Evolutionary conservation across 2,888 invertebrate species (phyloP).

Genomic region (Hipparchia sbordonii): DNA sequence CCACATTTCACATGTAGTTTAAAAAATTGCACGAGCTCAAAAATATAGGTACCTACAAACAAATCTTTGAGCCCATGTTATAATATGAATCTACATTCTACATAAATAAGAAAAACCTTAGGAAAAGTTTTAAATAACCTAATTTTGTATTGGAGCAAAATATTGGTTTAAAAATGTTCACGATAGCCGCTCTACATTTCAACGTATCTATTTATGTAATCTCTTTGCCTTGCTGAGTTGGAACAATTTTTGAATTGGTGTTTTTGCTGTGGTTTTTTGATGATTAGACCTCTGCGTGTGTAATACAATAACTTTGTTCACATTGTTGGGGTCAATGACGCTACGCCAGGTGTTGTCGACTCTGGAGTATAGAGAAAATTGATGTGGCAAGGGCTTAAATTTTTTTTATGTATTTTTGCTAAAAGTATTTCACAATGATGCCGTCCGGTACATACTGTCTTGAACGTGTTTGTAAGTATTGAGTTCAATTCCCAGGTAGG

Average conservation of each 20-base stretch:
- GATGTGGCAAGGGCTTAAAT: constrained; percentile 45
- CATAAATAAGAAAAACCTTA: not conserved
- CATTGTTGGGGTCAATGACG: constrained; percentile 65
- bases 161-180: not conserved
- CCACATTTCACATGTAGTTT: no score
- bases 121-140: no score
- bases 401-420: not conserved
- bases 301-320: constrained; percentile 50
- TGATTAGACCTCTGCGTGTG: constrained; percentile 49
- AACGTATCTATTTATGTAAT: not conserved
- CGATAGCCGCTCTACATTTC: not conserved
- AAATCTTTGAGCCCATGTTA: no score
- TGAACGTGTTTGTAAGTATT: no score
- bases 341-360: constrained; percentile 62
- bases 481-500: no score
- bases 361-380: constrained; percentile 47
- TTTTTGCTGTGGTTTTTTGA: constrained; percentile 48
- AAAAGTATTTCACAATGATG: no score
- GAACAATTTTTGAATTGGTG: constrained; percentile 9
- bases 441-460: no score
- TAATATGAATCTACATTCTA: no score
- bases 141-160: not conserved
- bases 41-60: no score
- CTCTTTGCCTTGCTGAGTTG: constrained; percentile 24
- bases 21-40: no score